phyloP scores from a whole-genome alignment of 2,113 vertebrate genomes.

The Microcebus tavaratra region DNA sequence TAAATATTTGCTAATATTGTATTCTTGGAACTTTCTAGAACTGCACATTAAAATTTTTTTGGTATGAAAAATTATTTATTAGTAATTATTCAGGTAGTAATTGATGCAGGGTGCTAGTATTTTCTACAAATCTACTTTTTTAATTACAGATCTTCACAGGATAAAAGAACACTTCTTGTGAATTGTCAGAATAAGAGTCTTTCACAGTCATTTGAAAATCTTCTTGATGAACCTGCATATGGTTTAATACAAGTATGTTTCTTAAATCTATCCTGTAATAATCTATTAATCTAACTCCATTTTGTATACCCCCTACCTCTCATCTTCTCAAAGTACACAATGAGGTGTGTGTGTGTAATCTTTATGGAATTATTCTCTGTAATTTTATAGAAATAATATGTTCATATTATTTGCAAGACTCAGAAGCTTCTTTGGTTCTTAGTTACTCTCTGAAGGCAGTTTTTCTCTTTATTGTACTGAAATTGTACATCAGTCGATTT shows the following conservation, averaged over 20 bases:
- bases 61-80: neutral
- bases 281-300: slow-evolving; percentile 1
- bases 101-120: slow-evolving; percentile 23
- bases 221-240: slow-evolving; percentile 94
- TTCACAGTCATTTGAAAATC: slow-evolving; percentile 98
- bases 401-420: neutral
- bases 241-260: slow-evolving; percentile 91
- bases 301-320: neutral
- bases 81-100: slow-evolving; percentile 11
- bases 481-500: slow-evolving; percentile 20
- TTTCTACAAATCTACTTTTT: slow-evolving; percentile 53
- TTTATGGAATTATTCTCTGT: neutral
- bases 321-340: neutral
- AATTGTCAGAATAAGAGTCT: slow-evolving; percentile 92
- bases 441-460: neutral
- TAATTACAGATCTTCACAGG: slow-evolving; percentile 87
- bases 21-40: slow-evolving; percentile 39
- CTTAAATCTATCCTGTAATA: slow-evolving; percentile 2
- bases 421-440: neutral
- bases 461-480: neutral
- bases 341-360: neutral
- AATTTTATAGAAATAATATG: slow-evolving; percentile 6
- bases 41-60: neutral
- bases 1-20: slow-evolving; percentile 26
- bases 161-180: slow-evolving; percentile 90